These are phyloP conservation scores for Gambelia wislizenii DNA, from an alignment of 2,797 vertebrate genomes.

Conservation along the genomic window DNA sequence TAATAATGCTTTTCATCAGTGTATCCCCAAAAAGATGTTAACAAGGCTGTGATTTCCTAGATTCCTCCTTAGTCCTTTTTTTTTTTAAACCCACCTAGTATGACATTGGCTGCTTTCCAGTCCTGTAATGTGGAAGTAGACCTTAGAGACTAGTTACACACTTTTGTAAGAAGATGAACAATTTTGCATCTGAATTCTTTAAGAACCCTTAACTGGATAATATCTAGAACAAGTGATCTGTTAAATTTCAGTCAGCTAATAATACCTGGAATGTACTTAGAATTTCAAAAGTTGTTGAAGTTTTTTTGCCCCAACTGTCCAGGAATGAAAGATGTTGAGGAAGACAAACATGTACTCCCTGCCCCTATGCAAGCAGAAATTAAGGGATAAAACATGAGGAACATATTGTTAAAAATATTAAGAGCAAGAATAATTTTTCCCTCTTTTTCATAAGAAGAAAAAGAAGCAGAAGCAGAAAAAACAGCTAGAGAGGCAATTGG, in stretches of 20 bases:
- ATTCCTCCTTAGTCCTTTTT: neutral
- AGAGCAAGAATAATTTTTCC: neutral
- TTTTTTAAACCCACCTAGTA: too few relatives aligned
- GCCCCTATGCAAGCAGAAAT: neutral
- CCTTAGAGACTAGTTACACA: neutral
- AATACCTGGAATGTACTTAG: neutral
- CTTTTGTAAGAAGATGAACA: neutral
- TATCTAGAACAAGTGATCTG: neutral
- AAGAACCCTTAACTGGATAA: neutral
- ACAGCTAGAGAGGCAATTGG: neutral
- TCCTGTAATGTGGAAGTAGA: neutral
- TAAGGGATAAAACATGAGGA: neutral
- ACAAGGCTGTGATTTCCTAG: neutral
- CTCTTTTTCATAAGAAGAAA: too few relatives aligned
- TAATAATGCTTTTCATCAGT: neutral
- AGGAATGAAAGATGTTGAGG: neutral
- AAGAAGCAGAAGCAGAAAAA: neutral
- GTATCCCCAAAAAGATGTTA: neutral
- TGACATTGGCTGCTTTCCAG: neutral
- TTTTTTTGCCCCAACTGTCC: neutral
- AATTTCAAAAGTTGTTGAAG: neutral
- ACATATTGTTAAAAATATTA: neutral
- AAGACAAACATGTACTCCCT: neutral
- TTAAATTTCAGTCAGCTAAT: neutral
- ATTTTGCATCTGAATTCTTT: neutral